Evolutionary conservation across 2,113 vertebrate species (phyloP).

Genomic region (Aix galericulata): DNA sequence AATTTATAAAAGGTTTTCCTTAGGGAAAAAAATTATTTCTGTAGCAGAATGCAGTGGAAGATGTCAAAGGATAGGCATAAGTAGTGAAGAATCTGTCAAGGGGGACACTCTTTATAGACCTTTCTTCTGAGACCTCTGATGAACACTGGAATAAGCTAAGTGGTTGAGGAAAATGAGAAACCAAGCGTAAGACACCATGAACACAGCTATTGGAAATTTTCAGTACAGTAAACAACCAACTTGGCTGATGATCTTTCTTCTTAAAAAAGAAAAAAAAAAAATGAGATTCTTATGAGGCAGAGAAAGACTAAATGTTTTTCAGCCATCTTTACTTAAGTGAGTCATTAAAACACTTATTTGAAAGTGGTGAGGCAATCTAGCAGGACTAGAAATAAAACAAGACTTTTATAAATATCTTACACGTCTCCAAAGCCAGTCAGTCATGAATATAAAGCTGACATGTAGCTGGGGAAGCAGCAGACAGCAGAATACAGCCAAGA

Average conservation of each 20-base stretch:
- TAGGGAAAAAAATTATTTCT: not conserved
- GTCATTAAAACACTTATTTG: not conserved
- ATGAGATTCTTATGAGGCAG: not conserved
- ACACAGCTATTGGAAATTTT: not conserved
- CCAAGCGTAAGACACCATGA: not conserved
- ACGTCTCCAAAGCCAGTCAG: not conserved
- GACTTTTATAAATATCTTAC: not conserved
- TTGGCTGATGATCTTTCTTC: not conserved
- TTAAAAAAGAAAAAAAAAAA: not conserved
- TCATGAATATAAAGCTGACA: not conserved
- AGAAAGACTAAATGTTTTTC: not conserved
- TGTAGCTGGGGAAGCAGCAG: not conserved
- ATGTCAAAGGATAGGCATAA: not conserved
- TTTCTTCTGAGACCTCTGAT: not conserved
- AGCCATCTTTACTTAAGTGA: not conserved
- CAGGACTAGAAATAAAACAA: not conserved
- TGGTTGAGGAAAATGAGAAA: not conserved
- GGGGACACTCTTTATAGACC: not conserved
- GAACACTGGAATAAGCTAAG: not conserved
- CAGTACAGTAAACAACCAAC: rapidly evolving
- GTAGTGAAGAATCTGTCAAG: not conserved
- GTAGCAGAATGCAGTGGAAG: rapidly evolving
- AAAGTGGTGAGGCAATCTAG: not conserved
- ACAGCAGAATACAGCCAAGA: not conserved
- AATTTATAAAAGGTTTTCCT: not conserved